A percentile compares a stretch with the other conserved stretches of the same genome.
Evolutionary conservation across 2,113 vertebrate species (phyloP).

Genomic region (Rostratula benghalensis): DNA sequence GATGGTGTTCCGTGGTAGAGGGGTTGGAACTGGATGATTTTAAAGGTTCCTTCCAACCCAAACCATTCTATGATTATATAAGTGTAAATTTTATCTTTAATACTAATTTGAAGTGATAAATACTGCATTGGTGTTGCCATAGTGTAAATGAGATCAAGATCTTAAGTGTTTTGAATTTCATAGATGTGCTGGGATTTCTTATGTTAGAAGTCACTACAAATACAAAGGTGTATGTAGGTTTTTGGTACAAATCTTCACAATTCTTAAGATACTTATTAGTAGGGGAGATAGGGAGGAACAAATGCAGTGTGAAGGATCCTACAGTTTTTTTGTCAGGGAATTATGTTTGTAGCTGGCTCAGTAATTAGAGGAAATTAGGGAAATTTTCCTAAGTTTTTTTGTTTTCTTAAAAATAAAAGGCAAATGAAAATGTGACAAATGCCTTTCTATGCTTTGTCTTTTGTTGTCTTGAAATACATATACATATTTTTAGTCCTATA

Average conservation of each 20-base stretch:
- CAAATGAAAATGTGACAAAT: neutral
- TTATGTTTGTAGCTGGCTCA: neutral
- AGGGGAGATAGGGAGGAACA: neutral
- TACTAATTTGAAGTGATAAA: neutral
- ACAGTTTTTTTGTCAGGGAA: neutral
- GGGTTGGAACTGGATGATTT: neutral
- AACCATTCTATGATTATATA: neutral
- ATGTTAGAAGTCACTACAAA: neutral
- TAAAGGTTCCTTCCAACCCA: neutral
- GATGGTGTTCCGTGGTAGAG: neutral
- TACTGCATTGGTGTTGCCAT: fast-evolving
- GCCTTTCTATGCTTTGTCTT: neutral
- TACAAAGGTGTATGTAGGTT: neutral
- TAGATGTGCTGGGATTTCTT: neutral
- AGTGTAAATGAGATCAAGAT: neutral
- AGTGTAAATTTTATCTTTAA: neutral
- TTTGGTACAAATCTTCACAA: neutral
- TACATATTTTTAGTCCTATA: neutral
- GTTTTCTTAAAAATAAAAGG: neutral
- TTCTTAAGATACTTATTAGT: neutral
- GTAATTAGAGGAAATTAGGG: neutral
- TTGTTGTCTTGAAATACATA: neutral
- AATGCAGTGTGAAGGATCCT: neutral
- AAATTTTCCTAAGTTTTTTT: neutral
- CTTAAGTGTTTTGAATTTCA: neutral